Conservation (phyloP, 2,888 invertebrate genomes). For the Eupithecia abbreviata region DNA sequence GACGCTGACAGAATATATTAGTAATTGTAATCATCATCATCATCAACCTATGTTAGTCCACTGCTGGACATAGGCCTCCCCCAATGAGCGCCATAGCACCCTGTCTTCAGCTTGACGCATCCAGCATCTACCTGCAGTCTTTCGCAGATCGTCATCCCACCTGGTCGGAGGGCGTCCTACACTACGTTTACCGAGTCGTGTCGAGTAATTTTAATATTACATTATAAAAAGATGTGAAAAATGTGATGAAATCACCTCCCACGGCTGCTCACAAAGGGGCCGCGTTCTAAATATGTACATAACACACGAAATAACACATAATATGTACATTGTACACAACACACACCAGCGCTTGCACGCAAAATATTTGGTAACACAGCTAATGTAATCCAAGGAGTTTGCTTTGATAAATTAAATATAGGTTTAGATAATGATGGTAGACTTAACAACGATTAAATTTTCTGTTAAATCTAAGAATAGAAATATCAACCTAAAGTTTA, state of each 20-base stretch:
- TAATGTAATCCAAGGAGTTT: slow-evolving; percentile 78
- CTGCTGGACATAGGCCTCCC: too few species aligned
- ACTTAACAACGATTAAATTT: slow-evolving; percentile 10
- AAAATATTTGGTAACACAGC: slow-evolving; percentile 81
- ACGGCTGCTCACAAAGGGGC: slow-evolving; percentile 55
- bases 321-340: slow-evolving; percentile 56
- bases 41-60: too few species aligned
- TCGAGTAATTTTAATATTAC: background rate
- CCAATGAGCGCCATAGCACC: too few species aligned
- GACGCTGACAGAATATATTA: background rate
- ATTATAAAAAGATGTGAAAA: background rate
- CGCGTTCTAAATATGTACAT: slow-evolving; percentile 74
- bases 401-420: slow-evolving; percentile 76
- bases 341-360: slow-evolving; percentile 72
- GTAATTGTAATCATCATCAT: background rate
- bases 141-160: too few species aligned
- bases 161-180: too few species aligned
- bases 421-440: slow-evolving; percentile 53
- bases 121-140: too few species aligned
- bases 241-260: slow-evolving; percentile 4
- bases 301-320: slow-evolving; percentile 68
- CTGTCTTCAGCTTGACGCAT: too few species aligned
- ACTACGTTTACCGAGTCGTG: too few species aligned
- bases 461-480: background rate
- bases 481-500: background rate